Conservation (phyloP, 2,113 vertebrate species). For the Pholis gunnellus region DNA sequence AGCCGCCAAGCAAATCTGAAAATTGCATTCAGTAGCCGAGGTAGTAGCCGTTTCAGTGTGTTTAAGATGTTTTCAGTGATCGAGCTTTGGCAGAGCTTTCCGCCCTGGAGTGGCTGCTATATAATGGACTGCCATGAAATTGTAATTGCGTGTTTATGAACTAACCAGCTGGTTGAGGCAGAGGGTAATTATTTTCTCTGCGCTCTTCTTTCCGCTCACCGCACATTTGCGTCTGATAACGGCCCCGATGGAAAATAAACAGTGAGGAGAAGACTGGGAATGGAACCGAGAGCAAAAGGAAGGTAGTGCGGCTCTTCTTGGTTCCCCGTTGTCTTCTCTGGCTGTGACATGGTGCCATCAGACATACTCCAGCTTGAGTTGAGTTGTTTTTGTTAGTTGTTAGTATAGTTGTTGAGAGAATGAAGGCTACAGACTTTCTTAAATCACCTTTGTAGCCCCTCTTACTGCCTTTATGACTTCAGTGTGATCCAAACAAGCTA, state of each 20-base stretch:
- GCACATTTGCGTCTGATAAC: constrained; percentile 77
- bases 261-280: constrained; percentile 40
- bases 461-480: not conserved
- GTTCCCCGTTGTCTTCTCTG: not conserved
- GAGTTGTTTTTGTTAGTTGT: not conserved
- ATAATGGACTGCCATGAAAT: constrained; percentile 84
- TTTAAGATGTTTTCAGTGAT: constrained; percentile 81
- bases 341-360: not conserved
- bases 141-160: constrained; percentile 86
- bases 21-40: constrained; percentile 90
- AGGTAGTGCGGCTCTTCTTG: constrained; percentile 20
- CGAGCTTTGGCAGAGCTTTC: constrained; percentile 66
- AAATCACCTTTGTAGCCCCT: not conserved
- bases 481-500: not conserved
- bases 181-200: constrained; percentile 84
- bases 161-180: constrained; percentile 84
- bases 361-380: not conserved
- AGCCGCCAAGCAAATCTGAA: constrained; percentile 93
- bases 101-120: constrained; percentile 80
- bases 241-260: constrained; percentile 69
- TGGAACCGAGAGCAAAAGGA: constrained; percentile 36
- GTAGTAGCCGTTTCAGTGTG: constrained; percentile 85
- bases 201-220: constrained; percentile 71
- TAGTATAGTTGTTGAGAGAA: too few species aligned
- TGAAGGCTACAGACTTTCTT: not conserved